These are phyloP conservation scores for Esox lucius DNA, from an alignment of 2,797 vertebrate species.

Conservation along the genomic window DNA sequence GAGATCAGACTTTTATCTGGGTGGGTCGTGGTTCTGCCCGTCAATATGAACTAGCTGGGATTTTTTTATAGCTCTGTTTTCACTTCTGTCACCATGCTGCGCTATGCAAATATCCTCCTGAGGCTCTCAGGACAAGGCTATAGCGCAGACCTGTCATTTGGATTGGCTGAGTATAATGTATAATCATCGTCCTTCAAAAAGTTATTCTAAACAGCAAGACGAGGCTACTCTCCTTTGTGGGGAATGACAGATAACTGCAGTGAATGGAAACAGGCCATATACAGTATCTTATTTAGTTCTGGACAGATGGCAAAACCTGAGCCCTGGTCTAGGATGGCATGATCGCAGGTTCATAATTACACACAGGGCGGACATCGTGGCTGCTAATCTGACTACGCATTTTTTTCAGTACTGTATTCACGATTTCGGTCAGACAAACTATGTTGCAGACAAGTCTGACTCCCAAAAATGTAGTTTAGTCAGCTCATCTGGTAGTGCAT, in stretches of 20 bases:
- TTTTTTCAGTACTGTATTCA: background rate
- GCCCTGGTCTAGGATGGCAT: background rate
- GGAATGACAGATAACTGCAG: background rate
- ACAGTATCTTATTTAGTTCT: background rate
- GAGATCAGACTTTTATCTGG: background rate
- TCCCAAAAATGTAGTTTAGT: background rate
- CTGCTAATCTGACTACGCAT: background rate
- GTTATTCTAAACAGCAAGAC: constrained; percentile 34
- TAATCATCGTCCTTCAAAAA: constrained; percentile 12
- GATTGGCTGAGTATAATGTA: constrained; percentile 12
- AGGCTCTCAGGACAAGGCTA: constrained; percentile 48
- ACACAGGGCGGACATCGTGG: background rate
- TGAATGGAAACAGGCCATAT: background rate
- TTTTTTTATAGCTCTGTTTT: background rate
- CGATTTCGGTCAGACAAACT: background rate
- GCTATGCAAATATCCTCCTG: constrained; percentile 12
- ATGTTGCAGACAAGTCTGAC: background rate
- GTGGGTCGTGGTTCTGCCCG: background rate
- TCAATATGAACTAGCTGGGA: background rate
- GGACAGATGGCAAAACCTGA: background rate
- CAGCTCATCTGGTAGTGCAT: no score
- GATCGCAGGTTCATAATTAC: background rate
- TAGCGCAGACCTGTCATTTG: constrained; percentile 33
- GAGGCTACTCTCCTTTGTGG: background rate
- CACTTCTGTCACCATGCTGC: background rate